A percentile compares a stretch with the other conserved stretches of the same genome.
Evolutionary conservation across 2,888 invertebrate species (phyloP).

Genomic region (Heteropelma amictum): DNA sequence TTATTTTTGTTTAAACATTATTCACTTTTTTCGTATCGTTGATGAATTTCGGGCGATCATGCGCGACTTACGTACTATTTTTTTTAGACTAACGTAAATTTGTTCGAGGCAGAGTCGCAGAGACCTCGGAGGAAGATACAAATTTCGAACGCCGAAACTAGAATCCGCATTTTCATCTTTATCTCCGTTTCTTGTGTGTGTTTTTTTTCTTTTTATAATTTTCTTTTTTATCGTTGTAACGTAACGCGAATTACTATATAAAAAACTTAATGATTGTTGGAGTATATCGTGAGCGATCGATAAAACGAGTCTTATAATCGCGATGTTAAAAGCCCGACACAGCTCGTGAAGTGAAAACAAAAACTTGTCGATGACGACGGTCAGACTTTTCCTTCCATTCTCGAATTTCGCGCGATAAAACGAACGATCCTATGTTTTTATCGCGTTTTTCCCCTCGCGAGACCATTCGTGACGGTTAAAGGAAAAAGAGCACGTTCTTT

Average conservation of each 20-base stretch:
- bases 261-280: too few relatives aligned
- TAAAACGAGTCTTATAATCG: too few relatives aligned
- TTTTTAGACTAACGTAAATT: conserved; percentile 43
- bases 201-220: neutral
- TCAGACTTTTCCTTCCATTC: too few relatives aligned
- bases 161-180: conserved; percentile 7
- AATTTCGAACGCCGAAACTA: conserved; percentile 27
- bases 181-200: neutral
- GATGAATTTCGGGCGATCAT: neutral
- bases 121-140: conserved; percentile 35
- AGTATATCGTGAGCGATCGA: too few relatives aligned
- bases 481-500: conserved; percentile 40
- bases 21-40: neutral
- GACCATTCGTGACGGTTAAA: conserved; percentile 33
- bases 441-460: conserved; percentile 8
- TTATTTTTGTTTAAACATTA: conserved; percentile 10
- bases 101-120: conserved; percentile 23
- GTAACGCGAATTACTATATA: too few relatives aligned
- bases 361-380: too few relatives aligned
- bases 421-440: too few relatives aligned
- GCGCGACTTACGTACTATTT: conserved; percentile 36
- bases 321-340: too few relatives aligned
- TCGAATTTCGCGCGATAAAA: too few relatives aligned
- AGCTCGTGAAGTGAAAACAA: too few relatives aligned
- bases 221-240: too few relatives aligned